Percentiles rank a stretch among this genome's conserved stretches.
These are phyloP conservation scores for Pseudochaenichthys georgianus DNA, from an alignment of 2,797 vertebrate species.

Conservation along the genomic window DNA sequence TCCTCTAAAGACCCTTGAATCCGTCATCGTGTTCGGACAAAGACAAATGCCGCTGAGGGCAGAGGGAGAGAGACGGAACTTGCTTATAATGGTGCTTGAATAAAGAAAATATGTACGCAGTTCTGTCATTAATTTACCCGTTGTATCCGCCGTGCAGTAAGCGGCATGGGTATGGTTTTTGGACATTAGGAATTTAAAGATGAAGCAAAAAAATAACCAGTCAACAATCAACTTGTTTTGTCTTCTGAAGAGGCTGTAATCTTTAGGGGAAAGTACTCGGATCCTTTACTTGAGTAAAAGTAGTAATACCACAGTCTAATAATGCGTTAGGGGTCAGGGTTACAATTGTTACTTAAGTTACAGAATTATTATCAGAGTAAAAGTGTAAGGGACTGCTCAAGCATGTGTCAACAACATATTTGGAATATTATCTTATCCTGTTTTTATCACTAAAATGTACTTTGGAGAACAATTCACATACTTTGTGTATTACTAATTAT, in stretches of 20 bases:
- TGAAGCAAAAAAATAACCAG: neutral
- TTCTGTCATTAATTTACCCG: constrained; percentile 13
- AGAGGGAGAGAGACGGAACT: constrained; percentile 29
- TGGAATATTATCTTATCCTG: no score
- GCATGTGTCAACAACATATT: no score
- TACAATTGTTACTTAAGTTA: no score
- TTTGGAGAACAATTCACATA: no score
- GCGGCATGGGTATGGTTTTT: neutral
- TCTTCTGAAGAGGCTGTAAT: neutral
- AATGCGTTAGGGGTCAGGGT: no score
- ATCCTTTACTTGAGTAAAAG: no score
- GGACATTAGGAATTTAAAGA: neutral
- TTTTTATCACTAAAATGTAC: no score
- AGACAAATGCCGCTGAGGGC: constrained; percentile 35
- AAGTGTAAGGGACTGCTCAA: no score
- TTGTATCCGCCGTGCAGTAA: neutral
- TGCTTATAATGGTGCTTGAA: constrained; percentile 20
- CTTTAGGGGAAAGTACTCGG: neutral
- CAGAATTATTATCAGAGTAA: no score
- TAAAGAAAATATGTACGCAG: constrained; percentile 36
- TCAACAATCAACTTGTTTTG: neutral
- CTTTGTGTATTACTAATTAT: no score
- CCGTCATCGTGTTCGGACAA: constrained; percentile 39
- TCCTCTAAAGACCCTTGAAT: constrained; percentile 82
- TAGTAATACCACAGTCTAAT: no score